Conservation (phyloP, 2,113 vertebrate genomes). For the Lagopus muta region DNA sequence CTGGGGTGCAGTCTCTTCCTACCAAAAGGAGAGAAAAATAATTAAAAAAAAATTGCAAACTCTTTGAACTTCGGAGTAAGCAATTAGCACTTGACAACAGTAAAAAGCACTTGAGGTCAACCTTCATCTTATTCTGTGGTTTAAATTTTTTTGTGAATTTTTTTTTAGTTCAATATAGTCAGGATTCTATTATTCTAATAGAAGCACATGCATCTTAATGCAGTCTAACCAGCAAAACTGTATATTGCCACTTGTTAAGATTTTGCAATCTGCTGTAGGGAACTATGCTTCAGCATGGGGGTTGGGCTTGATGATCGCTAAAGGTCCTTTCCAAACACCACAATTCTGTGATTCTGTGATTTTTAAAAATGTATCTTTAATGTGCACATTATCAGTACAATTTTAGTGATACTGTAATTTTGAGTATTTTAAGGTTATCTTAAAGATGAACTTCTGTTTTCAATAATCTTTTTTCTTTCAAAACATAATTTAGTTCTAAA, state of each 20-base stretch:
- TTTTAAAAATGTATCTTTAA: not conserved
- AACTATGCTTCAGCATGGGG: too few relatives aligned
- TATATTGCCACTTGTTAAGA: not conserved
- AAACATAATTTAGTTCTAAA: not conserved
- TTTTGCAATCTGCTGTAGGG: too few relatives aligned
- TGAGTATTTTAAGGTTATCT: not conserved
- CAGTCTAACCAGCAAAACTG: not conserved
- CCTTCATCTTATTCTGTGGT: not conserved
- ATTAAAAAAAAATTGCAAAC: not conserved
- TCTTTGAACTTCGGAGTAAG: not conserved
- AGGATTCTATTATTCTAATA: not conserved
- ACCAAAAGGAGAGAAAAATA: not conserved
- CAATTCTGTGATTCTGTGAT: too few relatives aligned
- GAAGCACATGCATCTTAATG: not conserved
- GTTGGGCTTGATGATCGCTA: too few relatives aligned
- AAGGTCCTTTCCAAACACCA: too few relatives aligned
- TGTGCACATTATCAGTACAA: not conserved
- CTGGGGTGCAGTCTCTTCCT: not conserved
- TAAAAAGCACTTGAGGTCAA: not conserved
- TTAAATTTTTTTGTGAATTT: not conserved
- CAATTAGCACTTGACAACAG: not conserved
- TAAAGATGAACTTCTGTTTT: not conserved
- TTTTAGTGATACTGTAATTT: not conserved
- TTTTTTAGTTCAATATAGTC: not conserved
- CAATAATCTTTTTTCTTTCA: not conserved